Conservation (phyloP, 2,113 vertebrate species). For the Saguinus imperator region DNA sequence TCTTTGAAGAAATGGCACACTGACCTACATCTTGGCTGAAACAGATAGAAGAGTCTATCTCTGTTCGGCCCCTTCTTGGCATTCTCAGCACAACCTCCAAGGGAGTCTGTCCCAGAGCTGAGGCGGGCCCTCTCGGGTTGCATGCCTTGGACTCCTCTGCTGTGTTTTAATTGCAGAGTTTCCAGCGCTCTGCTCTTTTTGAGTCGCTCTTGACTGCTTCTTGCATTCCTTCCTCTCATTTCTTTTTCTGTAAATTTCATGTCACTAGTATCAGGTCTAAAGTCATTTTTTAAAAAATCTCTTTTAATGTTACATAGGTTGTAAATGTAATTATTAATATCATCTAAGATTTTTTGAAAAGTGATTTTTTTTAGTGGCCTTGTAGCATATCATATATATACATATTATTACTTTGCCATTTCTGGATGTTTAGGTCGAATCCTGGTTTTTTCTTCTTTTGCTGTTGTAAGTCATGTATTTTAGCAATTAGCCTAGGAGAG, state of each 20-base stretch:
- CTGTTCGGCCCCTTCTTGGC: neutral
- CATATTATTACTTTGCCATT: neutral
- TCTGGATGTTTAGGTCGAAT: neutral
- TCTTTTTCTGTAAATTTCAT: neutral
- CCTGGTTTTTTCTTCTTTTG: neutral
- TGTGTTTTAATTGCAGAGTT: neutral
- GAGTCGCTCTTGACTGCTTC: neutral
- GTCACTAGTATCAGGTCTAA: neutral
- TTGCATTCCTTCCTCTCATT: neutral
- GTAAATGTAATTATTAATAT: neutral
- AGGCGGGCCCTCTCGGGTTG: neutral
- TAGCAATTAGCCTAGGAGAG: neutral
- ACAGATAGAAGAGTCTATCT: slow-evolving; percentile 28
- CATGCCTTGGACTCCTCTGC: neutral
- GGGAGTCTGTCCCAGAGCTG: neutral
- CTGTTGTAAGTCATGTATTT: neutral
- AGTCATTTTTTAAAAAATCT: neutral
- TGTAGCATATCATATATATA: neutral
- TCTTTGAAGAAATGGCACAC: slow-evolving; percentile 73
- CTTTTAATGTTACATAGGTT: neutral
- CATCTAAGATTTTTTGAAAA: neutral
- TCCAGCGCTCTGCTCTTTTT: neutral
- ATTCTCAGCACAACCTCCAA: neutral
- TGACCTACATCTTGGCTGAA: slow-evolving; percentile 68
- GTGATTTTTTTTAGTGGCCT: neutral